Conservation (phyloP, 2,113 vertebrate genomes). For the Thomomys bottae region DNA sequence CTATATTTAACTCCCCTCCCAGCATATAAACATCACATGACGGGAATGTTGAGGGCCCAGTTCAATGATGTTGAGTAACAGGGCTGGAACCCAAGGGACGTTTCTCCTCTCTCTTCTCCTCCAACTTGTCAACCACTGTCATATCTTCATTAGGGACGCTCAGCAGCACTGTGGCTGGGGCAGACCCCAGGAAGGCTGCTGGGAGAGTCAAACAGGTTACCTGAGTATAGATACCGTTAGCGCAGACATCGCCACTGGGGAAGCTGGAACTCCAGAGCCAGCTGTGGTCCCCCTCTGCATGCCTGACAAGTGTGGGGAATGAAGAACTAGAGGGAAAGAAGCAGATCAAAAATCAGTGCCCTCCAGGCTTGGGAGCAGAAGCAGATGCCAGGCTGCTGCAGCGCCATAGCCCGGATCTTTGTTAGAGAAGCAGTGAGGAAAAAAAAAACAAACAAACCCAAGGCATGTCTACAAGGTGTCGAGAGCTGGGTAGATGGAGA, state of each 20-base stretch:
- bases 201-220: constrained; percentile 69
- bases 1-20: constrained; percentile 71
- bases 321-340: not conserved
- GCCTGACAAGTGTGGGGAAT: not conserved
- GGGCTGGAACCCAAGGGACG: constrained; percentile 34
- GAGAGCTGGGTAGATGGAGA: not conserved
- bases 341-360: constrained; percentile 33
- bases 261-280: constrained; percentile 34
- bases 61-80: constrained; percentile 71
- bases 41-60: constrained; percentile 41
- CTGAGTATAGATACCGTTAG: constrained; percentile 74
- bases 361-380: constrained; percentile 27
- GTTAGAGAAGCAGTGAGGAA: not conserved
- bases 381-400: not conserved
- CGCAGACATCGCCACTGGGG: not conserved
- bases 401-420: not conserved
- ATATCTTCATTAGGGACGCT: constrained; percentile 77
- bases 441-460: too few relatives aligned
- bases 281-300: not conserved
- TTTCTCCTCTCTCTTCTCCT: not conserved
- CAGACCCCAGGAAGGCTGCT: constrained; percentile 71
- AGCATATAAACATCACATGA: constrained; percentile 75
- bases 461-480: not conserved
- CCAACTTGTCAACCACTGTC: constrained; percentile 53
- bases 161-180: constrained; percentile 65